Base-by-base conservation (phyloP, 2,888 invertebrate genomes). In the Agrenia bidenticulata region DNA sequence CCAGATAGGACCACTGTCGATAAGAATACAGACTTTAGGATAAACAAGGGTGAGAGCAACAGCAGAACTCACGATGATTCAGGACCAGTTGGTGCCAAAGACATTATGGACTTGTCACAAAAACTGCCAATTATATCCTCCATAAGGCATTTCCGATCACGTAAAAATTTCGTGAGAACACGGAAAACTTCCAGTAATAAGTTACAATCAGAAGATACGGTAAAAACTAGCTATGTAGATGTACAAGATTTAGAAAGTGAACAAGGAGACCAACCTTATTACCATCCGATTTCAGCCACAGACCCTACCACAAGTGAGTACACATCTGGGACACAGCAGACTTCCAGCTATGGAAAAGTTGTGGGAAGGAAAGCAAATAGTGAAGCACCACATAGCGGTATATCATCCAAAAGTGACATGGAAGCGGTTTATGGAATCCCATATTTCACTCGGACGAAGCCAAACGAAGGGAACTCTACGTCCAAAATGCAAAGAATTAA, bases 101-200 rank as follows among this genome's bases (percentile, higher is more conserved):
- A 49, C 7, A 49, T 49, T 7, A n/a, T n/a, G n/a, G 21, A 53
- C 13, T 26, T 2, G 17, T 2, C 5, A 37, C 58, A 42, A 23
- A 67, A 70, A 66, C 59, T 67, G 21, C 74, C 74, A 21, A 65
- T 73, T 62, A 74, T 76, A 60, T 71, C 74, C 39, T 74, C 72
- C 50, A 76, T 76, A 64, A 64, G 76, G 56, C 76, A 76, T 63
- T 70, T 72, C 67, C 71, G 72, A 57, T 74, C 74, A 26, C 63
- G 76, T 39, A 76, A 74, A 73, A 76, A 68, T 68, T 76, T 76
- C 49, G 64, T 70, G 19, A 61, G 73, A 61, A 67, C 69, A 62
- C 66, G 69, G 32, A 72, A 70, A 66, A 64, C 61, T 70, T 61
- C 17, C 49, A 32, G 24, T 26, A 55, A 21, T 21, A 54, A 51